These are phyloP conservation scores for Philonicus albiceps DNA, from an alignment of 2,888 invertebrate species.

Conservation along the genomic window DNA sequence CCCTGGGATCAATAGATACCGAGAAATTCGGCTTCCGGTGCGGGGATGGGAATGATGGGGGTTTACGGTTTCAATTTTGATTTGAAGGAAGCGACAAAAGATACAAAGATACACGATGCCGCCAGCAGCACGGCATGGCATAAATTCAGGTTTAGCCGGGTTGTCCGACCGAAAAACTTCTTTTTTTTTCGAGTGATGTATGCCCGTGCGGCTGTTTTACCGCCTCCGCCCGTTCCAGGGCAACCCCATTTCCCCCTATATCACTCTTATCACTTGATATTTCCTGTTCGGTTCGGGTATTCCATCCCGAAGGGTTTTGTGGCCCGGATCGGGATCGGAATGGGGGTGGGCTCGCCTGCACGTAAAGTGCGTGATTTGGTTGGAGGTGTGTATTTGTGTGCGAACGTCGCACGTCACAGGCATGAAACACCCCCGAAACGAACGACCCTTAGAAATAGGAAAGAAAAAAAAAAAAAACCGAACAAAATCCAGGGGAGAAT, in stretches of 20 bases:
- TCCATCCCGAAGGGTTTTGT: conserved; percentile 37
- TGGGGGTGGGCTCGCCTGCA: conserved; percentile 10
- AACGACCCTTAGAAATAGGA: conserved; percentile 27
- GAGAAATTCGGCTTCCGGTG: background rate
- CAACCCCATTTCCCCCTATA: conserved; percentile 36
- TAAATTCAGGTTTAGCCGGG: background rate
- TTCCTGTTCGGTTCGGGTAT: conserved; percentile 44
- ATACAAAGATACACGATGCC: conserved; percentile 7
- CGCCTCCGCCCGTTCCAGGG: background rate
- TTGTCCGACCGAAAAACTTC: conserved; percentile 13
- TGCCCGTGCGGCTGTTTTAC: background rate
- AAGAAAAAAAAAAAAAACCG: conserved; percentile 24
- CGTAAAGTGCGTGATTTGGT: conserved; percentile 39
- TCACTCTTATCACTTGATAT: conserved; percentile 48
- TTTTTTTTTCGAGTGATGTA: background rate
- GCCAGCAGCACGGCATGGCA: background rate
- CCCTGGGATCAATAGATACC: conserved; percentile 16
- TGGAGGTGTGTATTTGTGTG: background rate
- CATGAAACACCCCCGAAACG: conserved; percentile 42
- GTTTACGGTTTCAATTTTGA: conserved; percentile 24
- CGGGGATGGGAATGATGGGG: background rate
- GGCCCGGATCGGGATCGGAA: conserved; percentile 3
- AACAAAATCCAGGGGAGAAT: conserved; percentile 44
- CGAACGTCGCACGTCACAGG: conserved; percentile 42
- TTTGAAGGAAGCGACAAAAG: conserved; percentile 19